Conservation (phyloP, 35 echinoderm and acorn worm species). For the Patiria miniata region DNA sequence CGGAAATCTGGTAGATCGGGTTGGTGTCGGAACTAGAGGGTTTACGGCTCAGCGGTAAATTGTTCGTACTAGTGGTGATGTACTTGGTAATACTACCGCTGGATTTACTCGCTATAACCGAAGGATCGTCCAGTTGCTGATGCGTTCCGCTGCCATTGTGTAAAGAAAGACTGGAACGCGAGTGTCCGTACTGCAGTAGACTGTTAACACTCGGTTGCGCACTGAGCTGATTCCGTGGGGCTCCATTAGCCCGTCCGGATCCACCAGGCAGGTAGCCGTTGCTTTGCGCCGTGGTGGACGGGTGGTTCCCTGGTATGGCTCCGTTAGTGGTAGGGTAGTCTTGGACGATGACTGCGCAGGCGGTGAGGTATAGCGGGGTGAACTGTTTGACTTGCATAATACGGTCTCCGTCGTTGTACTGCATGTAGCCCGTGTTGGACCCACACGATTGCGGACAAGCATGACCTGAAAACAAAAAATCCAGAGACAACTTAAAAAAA, state of each 20-base stretch:
- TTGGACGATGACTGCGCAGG: slow-evolving; percentile 27
- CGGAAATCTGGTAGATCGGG: slow-evolving; percentile 19
- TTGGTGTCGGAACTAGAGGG: slow-evolving; percentile 15
- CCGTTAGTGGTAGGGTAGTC: not conserved
- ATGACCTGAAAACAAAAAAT: slow-evolving; percentile 59
- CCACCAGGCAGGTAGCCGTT: not conserved
- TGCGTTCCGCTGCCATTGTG: not conserved
- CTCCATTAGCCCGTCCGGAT: not conserved
- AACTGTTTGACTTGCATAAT: slow-evolving; percentile 92
- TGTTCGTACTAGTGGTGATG: slow-evolving; percentile 50
- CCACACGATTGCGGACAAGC: slow-evolving; percentile 87
- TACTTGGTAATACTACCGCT: slow-evolving; percentile 89
- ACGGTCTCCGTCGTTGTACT: slow-evolving; percentile 87
- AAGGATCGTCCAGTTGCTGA: slow-evolving; percentile 34
- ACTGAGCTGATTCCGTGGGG: not conserved
- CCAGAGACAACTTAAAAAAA: not conserved
- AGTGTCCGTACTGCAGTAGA: not conserved
- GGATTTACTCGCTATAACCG: slow-evolving; percentile 65
- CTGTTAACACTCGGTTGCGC: not conserved
- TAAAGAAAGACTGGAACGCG: not conserved
- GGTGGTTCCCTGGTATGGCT: not conserved
- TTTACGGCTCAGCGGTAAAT: slow-evolving; percentile 56
- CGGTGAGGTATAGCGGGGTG: slow-evolving; percentile 91
- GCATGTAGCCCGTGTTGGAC: slow-evolving; percentile 73
- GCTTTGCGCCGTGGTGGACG: not conserved